phyloP scores from a whole-genome alignment of 1,140 invertebrate species.

The Panagrolaimus sp. region DNA sequence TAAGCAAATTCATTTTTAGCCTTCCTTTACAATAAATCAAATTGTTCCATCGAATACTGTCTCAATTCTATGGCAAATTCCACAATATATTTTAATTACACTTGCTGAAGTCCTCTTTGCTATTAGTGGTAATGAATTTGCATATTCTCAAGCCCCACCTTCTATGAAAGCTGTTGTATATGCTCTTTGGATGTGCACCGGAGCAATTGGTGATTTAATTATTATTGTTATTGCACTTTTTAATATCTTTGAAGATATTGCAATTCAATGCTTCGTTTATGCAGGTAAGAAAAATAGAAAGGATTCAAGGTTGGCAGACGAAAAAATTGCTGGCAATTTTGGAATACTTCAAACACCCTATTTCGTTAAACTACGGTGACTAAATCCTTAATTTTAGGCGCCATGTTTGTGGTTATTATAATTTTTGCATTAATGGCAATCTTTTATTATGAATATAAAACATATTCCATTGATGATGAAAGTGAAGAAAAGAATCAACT shows the following conservation, averaged over 20 bases:
- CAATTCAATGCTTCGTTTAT: too few relatives aligned
- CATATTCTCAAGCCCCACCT: constrained; percentile 66
- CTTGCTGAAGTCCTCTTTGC: constrained; percentile 78
- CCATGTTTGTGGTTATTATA: constrained; percentile 12
- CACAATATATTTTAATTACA: constrained; percentile 78
- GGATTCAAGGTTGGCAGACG: too few relatives aligned
- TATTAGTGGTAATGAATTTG: constrained; percentile 81
- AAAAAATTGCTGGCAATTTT: too few relatives aligned
- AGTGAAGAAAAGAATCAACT: neutral
- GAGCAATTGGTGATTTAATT: too few relatives aligned
- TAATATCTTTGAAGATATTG: too few relatives aligned
- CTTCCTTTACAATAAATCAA: neutral
- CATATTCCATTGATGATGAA: neutral
- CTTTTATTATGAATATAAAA: constrained; percentile 19
- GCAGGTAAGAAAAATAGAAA: too few relatives aligned
- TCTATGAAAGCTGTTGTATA: too few relatives aligned
- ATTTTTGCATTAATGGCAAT: constrained; percentile 11
- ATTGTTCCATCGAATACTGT: constrained; percentile 64
- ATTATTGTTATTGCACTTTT: too few relatives aligned
- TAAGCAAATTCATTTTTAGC: too few relatives aligned
- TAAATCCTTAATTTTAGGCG: too few relatives aligned
- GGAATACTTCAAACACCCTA: too few relatives aligned
- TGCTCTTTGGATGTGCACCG: too few relatives aligned
- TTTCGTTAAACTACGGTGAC: neutral
- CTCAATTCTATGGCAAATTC: constrained; percentile 74